Conservation (phyloP, 2,888 invertebrate species). For the Phyllotreta striolata region DNA sequence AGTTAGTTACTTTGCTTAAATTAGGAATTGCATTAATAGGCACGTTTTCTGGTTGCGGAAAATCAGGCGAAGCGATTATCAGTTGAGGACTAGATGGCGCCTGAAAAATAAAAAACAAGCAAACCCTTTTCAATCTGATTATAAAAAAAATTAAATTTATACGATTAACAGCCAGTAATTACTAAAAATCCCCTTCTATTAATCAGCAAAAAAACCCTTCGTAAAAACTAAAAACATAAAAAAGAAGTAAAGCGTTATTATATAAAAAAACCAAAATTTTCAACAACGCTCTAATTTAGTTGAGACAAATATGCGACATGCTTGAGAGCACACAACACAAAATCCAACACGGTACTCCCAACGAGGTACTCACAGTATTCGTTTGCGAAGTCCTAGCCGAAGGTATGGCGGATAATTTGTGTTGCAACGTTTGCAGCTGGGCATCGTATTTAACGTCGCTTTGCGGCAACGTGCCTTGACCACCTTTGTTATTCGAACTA, state of each 20-base stretch:
- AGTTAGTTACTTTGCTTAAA: constrained; percentile 42
- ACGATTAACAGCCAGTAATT: too few relatives aligned
- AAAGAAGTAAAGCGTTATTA: too few relatives aligned
- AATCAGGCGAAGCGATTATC: constrained; percentile 61
- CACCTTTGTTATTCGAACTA: constrained; percentile 61
- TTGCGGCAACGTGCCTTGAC: constrained; percentile 71
- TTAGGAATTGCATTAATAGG: constrained; percentile 38
- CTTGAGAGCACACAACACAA: constrained; percentile 12
- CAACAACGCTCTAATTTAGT: too few relatives aligned
- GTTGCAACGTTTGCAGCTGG: constrained; percentile 75
- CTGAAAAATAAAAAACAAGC: constrained; percentile 52
- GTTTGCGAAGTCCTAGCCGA: constrained; percentile 51
- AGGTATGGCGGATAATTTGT: constrained; percentile 71
- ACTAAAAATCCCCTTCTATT: too few relatives aligned
- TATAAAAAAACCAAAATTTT: too few relatives aligned
- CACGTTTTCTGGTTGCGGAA: constrained; percentile 46
- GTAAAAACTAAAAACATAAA: too few relatives aligned
- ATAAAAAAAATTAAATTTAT: neutral
- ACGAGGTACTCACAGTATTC: constrained; percentile 59
- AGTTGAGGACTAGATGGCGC: constrained; percentile 69
- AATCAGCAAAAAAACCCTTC: too few relatives aligned
- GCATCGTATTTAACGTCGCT: constrained; percentile 71
- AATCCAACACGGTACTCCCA: neutral
- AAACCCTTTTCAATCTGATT: too few relatives aligned
- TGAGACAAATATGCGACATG: neutral